A percentile compares a stretch with the other conserved stretches of the same genome.
phyloP scores from a whole-genome alignment of 2,113 vertebrate genomes.

The Silurus meridionalis region DNA sequence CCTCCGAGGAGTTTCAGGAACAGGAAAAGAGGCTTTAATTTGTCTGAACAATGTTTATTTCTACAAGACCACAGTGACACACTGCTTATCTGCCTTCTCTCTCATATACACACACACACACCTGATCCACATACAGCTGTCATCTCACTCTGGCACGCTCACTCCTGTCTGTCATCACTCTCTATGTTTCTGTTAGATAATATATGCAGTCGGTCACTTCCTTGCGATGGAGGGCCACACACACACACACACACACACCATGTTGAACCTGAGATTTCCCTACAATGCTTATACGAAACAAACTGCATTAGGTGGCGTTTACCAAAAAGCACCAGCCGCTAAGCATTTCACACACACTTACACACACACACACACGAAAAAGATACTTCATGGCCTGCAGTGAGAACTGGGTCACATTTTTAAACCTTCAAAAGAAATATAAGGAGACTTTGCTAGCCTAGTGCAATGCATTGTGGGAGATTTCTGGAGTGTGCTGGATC shows the following conservation, averaged over 20 bases:
- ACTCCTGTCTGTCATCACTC: background rate
- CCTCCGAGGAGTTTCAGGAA: background rate
- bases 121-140: background rate
- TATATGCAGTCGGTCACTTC: background rate
- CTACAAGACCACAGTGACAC: constrained; percentile 21
- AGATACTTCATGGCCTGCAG: too few relatives aligned
- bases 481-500: background rate
- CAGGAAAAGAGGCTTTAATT: constrained; percentile 1
- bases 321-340: background rate
- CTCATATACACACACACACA: background rate
- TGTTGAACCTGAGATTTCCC: background rate
- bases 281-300: background rate
- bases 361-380: too few relatives aligned
- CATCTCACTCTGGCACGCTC: background rate
- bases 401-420: too few relatives aligned
- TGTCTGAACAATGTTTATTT: constrained; percentile 19
- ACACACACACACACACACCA: background rate
- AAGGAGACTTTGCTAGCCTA: background rate
- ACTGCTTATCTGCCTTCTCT: constrained; percentile 14
- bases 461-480: background rate
- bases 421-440: too few relatives aligned
- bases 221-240: background rate
- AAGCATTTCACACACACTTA: background rate
- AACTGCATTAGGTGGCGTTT: background rate
- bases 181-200: background rate